A percentile compares a stretch with the other conserved stretches of the same genome.
phyloP scores from a whole-genome alignment of 2,797 vertebrate species.

The Melanotaenia nigrans region DNA sequence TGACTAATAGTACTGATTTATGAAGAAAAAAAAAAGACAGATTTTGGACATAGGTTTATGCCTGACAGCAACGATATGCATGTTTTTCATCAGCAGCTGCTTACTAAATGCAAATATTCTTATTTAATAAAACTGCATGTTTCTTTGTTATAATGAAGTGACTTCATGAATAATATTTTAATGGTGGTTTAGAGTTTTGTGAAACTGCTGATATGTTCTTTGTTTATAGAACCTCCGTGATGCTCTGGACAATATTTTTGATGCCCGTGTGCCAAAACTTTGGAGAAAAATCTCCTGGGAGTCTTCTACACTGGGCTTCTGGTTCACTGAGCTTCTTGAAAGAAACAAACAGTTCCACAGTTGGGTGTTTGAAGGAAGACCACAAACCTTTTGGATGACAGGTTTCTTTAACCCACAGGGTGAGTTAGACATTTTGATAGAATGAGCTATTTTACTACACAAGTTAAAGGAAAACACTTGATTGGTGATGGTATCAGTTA shows the following conservation, averaged over 20 bases:
- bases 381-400: slow-evolving; percentile 89
- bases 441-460: background rate
- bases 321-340: slow-evolving; percentile 89
- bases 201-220: slow-evolving; percentile 6
- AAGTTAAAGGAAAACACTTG: background rate
- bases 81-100: background rate
- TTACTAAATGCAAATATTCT: background rate
- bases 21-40: too few relatives aligned
- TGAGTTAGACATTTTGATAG: slow-evolving; percentile 43
- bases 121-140: too few relatives aligned
- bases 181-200: background rate
- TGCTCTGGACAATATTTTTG: slow-evolving; percentile 87
- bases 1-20: too few relatives aligned
- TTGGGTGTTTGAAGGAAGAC: slow-evolving; percentile 87
- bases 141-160: too few relatives aligned
- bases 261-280: slow-evolving; percentile 86
- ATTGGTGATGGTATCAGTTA: background rate
- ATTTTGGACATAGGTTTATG: too few relatives aligned
- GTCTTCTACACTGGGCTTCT: slow-evolving; percentile 89
- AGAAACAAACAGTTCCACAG: slow-evolving; percentile 85
- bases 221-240: slow-evolving; percentile 80
- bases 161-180: background rate
- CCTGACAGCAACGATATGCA: background rate
- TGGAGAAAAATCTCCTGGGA: slow-evolving; percentile 90
- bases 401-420: slow-evolving; percentile 92